Evolutionary conservation across 2,113 vertebrate species (phyloP), one percentile per base, ranked within the genome.

Genomic region (Salvator merianae): DNA sequence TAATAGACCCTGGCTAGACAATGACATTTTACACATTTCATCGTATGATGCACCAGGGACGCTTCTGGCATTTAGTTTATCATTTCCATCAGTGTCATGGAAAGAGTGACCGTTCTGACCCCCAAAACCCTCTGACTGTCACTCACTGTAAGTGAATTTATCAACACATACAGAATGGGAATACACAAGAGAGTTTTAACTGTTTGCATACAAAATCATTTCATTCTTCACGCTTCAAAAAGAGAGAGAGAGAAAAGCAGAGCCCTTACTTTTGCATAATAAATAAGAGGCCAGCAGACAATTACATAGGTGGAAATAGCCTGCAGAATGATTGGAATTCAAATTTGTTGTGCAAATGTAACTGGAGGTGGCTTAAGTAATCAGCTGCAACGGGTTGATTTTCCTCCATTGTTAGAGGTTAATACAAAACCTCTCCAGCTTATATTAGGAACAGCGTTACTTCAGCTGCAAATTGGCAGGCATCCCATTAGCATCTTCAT

Each of bases 161-260:
- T 98, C 97, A 97, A 96, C 97, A 97, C 90, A 88, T 87, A 96
- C 82, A 87, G 96, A 97, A 97, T 95, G 91, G 3, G 94, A 94
- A 92, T 93, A 88, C 97, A 96, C 97, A 93, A 3, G 96, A 84
- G 97, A 95, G 95, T 95, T 95, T 94, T 96, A 94, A 96, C 96
- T 95, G 97, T 98, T 98, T 97, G 97, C 97, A 97, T 97, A 97
- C 93, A 95, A 95, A 97, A 97, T 97, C 94, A 96, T 96, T 97
- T 96, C 97, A 96, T 97, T 98, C 97, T 97, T 96, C 96, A 96
- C 43, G 94, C 96, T 96, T 95, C 93, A 95, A 91, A 94, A 96
- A 95, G 95, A 84, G 53, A 14, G 55, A 50, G 40, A n/a, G 82
- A 69, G 65, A 69, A 40, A 63, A 32, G 76, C 77, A 65, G 77